Conservation (phyloP, 37 sponge, comb jelly and placozoan species). For the Corticium candelabrum region DNA sequence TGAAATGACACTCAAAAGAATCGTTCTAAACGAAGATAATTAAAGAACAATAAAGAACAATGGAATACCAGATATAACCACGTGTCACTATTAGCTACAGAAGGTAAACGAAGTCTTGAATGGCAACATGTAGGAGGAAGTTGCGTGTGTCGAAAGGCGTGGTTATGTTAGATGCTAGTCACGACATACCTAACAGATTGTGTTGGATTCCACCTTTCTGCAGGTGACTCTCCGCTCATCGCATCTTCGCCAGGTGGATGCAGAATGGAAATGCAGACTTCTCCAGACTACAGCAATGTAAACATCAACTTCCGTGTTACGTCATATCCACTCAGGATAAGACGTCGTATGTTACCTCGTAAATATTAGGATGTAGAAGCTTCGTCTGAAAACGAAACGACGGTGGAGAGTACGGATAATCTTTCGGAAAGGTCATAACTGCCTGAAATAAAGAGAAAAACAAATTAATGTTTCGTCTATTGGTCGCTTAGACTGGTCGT, state of each 20-base stretch:
- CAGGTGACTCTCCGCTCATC: constrained; percentile 88
- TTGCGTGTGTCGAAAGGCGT: background rate
- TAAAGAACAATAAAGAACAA: background rate
- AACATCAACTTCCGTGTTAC: background rate
- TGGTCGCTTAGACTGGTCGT: background rate
- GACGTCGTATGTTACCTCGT: constrained; percentile 48
- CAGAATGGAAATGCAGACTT: constrained; percentile 91
- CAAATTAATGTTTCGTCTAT: background rate
- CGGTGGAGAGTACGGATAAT: constrained; percentile 96
- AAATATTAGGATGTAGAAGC: constrained; percentile 92
- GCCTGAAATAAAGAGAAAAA: constrained; percentile 36
- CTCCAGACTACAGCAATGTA: constrained; percentile 59
- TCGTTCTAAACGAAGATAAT: constrained; percentile 50
- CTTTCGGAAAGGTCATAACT: constrained; percentile 80
- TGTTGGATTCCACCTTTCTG: constrained; percentile 96
- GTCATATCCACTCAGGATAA: background rate
- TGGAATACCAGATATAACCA: too few relatives aligned
- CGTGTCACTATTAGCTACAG: too few relatives aligned
- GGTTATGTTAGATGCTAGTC: background rate
- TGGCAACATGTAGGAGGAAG: too few relatives aligned
- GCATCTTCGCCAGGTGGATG: constrained; percentile 92
- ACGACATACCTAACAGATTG: constrained; percentile 75
- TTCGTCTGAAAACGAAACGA: constrained; percentile 67
- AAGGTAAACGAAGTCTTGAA: too few relatives aligned
- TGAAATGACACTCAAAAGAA: constrained; percentile 87